Percentiles rank a stretch among this genome's conserved stretches.
phyloP scores from a whole-genome alignment of 2,888 invertebrate species.

The Xestia sexstrigata region DNA sequence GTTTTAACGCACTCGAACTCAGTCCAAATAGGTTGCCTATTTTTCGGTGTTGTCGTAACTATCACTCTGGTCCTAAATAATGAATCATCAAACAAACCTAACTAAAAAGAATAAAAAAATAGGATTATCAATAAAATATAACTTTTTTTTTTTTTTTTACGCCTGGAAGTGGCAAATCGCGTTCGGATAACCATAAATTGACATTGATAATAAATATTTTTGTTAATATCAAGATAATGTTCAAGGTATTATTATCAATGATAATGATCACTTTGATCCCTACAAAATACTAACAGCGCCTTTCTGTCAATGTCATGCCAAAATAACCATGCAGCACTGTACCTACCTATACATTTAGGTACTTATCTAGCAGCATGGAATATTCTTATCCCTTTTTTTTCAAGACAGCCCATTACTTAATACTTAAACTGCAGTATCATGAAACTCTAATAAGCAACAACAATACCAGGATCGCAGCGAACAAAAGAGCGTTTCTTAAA shows the following conservation, averaged over 20 bases:
- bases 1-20: neutral
- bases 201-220: neutral
- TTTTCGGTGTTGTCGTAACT: neutral
- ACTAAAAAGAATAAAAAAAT: neutral
- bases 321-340: neutral
- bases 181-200: neutral
- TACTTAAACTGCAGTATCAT: slow-evolving; percentile 17
- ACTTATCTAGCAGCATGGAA: neutral
- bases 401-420: neutral
- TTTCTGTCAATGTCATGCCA: neutral
- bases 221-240: neutral
- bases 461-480: slow-evolving; percentile 39
- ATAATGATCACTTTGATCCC: no score
- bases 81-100: neutral
- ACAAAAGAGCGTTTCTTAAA: slow-evolving; percentile 81
- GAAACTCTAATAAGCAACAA: slow-evolving; percentile 35
- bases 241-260: neutral
- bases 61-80: neutral
- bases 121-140: no score
- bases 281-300: neutral
- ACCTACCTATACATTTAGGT: no score
- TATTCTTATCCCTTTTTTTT: neutral
- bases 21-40: neutral
- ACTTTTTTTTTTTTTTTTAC: neutral
- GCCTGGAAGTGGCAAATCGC: neutral